phyloP scores from a whole-genome alignment of 2,113 vertebrate species.

The Myanophis thanlyinensis region DNA sequence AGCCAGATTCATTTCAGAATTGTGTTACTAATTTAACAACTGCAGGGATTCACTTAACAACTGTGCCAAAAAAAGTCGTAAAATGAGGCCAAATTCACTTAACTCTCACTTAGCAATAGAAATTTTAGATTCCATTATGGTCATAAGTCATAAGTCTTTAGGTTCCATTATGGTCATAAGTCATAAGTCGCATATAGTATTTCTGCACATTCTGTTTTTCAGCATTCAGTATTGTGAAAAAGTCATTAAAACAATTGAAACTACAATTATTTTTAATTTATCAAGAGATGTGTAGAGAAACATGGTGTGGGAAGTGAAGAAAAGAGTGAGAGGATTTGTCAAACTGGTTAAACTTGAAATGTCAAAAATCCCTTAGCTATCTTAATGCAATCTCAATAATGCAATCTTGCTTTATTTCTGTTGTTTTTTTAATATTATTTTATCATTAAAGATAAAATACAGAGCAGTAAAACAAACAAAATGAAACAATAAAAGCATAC shows the following conservation, averaged over 20 bases:
- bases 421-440: neutral
- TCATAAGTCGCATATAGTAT: too few relatives aligned
- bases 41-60: too few relatives aligned
- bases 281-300: neutral
- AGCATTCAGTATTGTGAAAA: neutral
- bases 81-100: too few relatives aligned
- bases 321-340: neutral
- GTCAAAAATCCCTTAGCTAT: neutral
- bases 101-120: too few relatives aligned
- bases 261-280: neutral
- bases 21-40: too few relatives aligned
- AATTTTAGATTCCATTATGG: too few relatives aligned
- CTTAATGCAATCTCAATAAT: neutral
- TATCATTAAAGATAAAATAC: too few relatives aligned
- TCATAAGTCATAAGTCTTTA: neutral
- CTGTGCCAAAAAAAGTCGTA: too few relatives aligned
- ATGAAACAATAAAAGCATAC: too few relatives aligned
- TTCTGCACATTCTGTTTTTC: neutral
- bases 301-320: neutral
- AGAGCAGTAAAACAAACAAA: too few relatives aligned
- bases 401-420: neutral
- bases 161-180: neutral
- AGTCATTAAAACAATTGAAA: neutral
- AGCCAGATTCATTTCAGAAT: too few relatives aligned
- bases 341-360: neutral